Conservation (phyloP, 2,113 vertebrate species). For the Charadrius vociferus region DNA sequence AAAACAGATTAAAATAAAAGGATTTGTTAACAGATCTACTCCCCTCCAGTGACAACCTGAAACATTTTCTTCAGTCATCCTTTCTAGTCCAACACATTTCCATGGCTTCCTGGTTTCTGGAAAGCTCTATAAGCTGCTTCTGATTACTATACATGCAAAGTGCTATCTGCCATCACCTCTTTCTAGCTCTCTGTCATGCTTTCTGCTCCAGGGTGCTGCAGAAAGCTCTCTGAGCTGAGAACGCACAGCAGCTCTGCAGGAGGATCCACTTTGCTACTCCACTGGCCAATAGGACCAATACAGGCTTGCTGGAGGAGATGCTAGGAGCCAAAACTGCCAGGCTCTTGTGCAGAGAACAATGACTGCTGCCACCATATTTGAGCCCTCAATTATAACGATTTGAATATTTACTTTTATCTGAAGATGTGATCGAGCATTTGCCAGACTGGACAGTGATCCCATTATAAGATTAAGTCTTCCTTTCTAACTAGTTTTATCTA, state of each 20-base stretch:
- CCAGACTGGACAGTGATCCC: neutral
- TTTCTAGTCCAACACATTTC: neutral
- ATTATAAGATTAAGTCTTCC: neutral
- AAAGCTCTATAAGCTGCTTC: neutral
- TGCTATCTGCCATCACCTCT: neutral
- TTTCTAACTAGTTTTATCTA: neutral
- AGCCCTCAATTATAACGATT: neutral
- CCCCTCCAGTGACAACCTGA: neutral
- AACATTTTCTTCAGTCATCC: neutral
- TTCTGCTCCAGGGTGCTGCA: neutral
- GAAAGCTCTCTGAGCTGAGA: neutral
- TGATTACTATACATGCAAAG: neutral
- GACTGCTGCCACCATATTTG: neutral
- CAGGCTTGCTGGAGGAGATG: neutral
- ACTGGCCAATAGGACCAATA: neutral
- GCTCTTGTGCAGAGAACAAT: neutral
- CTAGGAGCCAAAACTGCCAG: neutral
- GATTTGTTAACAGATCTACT: neutral
- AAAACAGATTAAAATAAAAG: neutral
- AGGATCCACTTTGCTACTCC: neutral
- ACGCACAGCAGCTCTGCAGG: neutral
- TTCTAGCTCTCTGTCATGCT: neutral
- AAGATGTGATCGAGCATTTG: neutral
- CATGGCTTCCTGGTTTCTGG: neutral
- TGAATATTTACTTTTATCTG: neutral